Conservation (phyloP, 2,797 vertebrate species). For the Balearica regulorum region DNA sequence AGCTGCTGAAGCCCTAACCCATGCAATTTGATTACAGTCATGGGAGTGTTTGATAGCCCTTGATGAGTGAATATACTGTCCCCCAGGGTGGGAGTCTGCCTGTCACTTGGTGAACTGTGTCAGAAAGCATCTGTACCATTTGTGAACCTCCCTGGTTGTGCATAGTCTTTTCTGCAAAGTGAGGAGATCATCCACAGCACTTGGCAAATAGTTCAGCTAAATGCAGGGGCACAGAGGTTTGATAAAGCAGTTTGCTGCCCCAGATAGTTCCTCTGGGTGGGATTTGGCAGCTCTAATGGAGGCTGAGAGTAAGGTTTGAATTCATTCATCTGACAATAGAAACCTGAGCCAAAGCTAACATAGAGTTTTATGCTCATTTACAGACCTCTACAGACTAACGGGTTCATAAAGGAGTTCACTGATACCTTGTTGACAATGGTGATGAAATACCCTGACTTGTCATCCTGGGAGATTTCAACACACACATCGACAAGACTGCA, state of each 20-base stretch:
- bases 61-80: neutral
- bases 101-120: neutral
- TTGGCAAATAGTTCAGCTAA: neutral
- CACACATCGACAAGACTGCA: slow-evolving; percentile 52
- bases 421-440: slow-evolving; percentile 65
- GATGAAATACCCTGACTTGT: slow-evolving; percentile 65
- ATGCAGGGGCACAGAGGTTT: slow-evolving; percentile 28
- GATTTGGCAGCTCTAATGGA: slow-evolving; percentile 51
- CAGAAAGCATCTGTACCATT: neutral
- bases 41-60: neutral
- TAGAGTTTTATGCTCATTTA: slow-evolving; percentile 64
- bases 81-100: neutral
- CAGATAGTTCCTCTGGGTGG: slow-evolving; percentile 53
- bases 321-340: slow-evolving; percentile 65
- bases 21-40: neutral
- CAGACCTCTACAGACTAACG: slow-evolving; percentile 58
- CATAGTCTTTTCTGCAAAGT: neutral
- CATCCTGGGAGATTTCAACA: slow-evolving; percentile 69
- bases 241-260: slow-evolving; percentile 51
- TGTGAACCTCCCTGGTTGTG: neutral
- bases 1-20: neutral
- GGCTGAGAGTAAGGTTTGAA: slow-evolving; percentile 46
- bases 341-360: slow-evolving; percentile 68
- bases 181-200: neutral
- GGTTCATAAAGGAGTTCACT: slow-evolving; percentile 63